phyloP scores from a whole-genome alignment of 2,113 vertebrate genomes.

The Pipra filicauda region DNA sequence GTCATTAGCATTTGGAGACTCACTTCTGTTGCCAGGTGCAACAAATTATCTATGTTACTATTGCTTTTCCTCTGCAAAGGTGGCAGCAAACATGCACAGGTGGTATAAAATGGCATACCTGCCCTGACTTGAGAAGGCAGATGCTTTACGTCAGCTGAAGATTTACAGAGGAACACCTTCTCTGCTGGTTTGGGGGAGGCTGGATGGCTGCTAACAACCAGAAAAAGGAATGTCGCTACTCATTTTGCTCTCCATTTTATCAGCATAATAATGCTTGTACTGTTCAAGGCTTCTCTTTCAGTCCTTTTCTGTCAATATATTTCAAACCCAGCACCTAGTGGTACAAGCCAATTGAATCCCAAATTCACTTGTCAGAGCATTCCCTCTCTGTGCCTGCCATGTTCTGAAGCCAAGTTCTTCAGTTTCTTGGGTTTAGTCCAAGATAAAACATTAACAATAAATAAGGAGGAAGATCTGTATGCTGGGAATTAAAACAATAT shows the following conservation, averaged over 20 bases:
- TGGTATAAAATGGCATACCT: not conserved
- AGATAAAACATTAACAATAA: slow-evolving; percentile 61
- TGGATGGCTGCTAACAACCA: not conserved
- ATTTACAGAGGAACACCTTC: not conserved
- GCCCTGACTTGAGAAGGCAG: not conserved
- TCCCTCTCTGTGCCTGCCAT: slow-evolving; percentile 46
- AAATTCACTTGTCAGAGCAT: slow-evolving; percentile 63
- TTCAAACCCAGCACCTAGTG: slow-evolving; percentile 15
- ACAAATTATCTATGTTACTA: not conserved
- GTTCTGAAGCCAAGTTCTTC: slow-evolving; percentile 55
- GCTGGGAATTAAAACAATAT: slow-evolving; percentile 52
- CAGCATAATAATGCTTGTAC: slow-evolving; percentile 2
- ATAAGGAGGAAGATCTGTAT: slow-evolving; percentile 33
- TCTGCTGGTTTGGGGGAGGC: not conserved
- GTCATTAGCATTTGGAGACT: not conserved
- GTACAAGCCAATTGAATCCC: slow-evolving; percentile 60
- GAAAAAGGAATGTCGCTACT: not conserved
- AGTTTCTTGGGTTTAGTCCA: slow-evolving; percentile 52
- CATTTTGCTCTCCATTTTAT: slow-evolving; percentile 1
- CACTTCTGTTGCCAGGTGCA: not conserved
- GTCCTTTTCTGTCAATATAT: slow-evolving; percentile 54
- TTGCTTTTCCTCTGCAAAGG: not conserved
- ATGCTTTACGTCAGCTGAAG: not conserved
- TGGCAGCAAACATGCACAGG: not conserved
- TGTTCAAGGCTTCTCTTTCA: slow-evolving; percentile 15